Base-by-base conservation (phyloP, 2,888 invertebrate species). In the Endotricha flammealis region DNA sequence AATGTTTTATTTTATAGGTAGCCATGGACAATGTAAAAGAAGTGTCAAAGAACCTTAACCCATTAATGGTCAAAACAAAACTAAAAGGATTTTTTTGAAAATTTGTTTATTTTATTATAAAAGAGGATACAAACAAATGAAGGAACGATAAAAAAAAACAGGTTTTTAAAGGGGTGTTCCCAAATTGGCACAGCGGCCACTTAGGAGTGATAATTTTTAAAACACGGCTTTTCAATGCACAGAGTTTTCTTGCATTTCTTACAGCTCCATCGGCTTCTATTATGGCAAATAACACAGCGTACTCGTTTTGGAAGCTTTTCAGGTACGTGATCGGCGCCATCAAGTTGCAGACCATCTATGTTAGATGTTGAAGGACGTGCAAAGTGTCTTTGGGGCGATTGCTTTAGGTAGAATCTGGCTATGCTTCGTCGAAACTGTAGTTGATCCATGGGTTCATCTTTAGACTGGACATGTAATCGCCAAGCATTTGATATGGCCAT, bases 401-500 rank as follows among this genome's bases (percentile, higher is more conserved):
- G 29, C 14, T 29, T 29, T 29, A 31, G 31, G 23, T 29, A 25
- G 11, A 34, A 41, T 12, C 29, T 22, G 32, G 38, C 33, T 27
- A 37, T 13, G 29, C 14, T 29, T 29, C 13, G 29, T 29, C 25
- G 20, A 38, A 41, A 29, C 25, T 17, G 33, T 33, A 31, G 16
- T 16, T 16, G 16, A 16, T 16, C 16, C 16, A 16, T 16, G 16
- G 16, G 25, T 4, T 43, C 42, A 38, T 42, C 38, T 29, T 36
- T 39, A 33, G 39, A 36, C 44, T 39, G 28, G 29, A 48, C 35
- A 42, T 48, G 45, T 32, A 52, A 40, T 20, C 46, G 46, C 51
- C 50, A 56, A 38, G 49, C 45, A 45, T 53, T 53, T 31, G 48
- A 41, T 30, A 52, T 32, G 32, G 50, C 42, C 41, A 48, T 41